A percentile compares a stretch with the other conserved stretches of the same genome.
Conservation (phyloP, 1,140 invertebrate genomes). For the Drosophila neocordata region DNA sequence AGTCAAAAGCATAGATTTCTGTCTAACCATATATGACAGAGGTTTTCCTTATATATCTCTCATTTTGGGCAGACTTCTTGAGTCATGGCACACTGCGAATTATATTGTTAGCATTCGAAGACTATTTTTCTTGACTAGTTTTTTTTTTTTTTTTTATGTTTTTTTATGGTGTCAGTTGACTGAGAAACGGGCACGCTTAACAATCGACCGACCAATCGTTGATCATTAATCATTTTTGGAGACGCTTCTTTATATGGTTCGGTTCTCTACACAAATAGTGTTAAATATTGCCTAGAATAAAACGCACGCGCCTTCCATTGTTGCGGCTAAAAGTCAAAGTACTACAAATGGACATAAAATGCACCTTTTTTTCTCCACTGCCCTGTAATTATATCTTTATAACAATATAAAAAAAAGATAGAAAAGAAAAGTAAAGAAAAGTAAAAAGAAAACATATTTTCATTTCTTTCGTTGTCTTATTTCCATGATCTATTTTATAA, state of each 20-base stretch:
- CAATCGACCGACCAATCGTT: constrained; percentile 14
- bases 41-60: constrained; percentile 16
- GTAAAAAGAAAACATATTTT: constrained; percentile 17
- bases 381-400: constrained; percentile 51
- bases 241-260: constrained; percentile 51
- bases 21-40: constrained; percentile 38
- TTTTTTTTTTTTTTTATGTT: not conserved
- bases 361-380: constrained; percentile 44
- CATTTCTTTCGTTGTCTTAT: constrained; percentile 1
- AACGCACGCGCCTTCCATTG: constrained; percentile 32
- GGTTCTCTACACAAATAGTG: constrained; percentile 53
- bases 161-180: constrained; percentile 24
- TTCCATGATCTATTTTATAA: constrained; percentile 13
- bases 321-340: constrained; percentile 11
- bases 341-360: constrained; percentile 17
- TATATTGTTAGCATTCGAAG: constrained; percentile 35
- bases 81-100: constrained; percentile 38
- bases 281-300: constrained; percentile 26
- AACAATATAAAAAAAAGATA: no score
- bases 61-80: constrained; percentile 53
- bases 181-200: constrained; percentile 32
- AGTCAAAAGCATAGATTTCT: constrained; percentile 28
- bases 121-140: not conserved
- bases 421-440: no score
- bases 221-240: constrained; percentile 66